A percentile compares a stretch with the other conserved stretches of the same genome.
Evolutionary conservation across 2,113 vertebrate genomes (phyloP).

Genomic region (Nestor notabilis): DNA sequence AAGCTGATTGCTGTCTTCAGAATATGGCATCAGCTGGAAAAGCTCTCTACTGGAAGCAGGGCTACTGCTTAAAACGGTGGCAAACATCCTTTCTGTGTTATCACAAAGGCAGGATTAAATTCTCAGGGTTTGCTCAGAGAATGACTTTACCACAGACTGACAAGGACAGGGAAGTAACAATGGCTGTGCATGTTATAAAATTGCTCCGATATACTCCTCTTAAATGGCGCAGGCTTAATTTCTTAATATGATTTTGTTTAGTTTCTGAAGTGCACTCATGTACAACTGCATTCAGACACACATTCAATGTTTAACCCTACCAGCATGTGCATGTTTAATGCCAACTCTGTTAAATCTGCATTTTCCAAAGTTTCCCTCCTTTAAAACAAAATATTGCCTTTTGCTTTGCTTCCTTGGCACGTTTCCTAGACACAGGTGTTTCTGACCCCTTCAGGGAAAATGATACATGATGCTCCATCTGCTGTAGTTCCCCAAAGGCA

Average conservation of each 20-base stretch:
- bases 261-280: background rate
- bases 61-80: background rate
- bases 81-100: background rate
- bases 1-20: background rate
- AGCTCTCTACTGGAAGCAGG: background rate
- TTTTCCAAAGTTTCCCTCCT: background rate
- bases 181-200: background rate
- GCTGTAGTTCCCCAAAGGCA: background rate
- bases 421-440: slow-evolving; percentile 19
- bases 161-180: background rate
- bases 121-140: background rate
- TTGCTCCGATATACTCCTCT: background rate
- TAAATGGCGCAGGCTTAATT: background rate
- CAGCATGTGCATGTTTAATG: rapidly evolving
- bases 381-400: background rate
- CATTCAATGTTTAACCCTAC: background rate
- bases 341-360: background rate
- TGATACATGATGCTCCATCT: background rate
- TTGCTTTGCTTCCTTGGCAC: background rate
- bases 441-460: slow-evolving; percentile 18
- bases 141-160: background rate
- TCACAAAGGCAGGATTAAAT: background rate
- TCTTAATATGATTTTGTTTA: background rate
- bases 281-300: background rate
- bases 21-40: background rate